phyloP scores from a whole-genome alignment of 2,113 vertebrate species.

The Pygoscelis adeliae region DNA sequence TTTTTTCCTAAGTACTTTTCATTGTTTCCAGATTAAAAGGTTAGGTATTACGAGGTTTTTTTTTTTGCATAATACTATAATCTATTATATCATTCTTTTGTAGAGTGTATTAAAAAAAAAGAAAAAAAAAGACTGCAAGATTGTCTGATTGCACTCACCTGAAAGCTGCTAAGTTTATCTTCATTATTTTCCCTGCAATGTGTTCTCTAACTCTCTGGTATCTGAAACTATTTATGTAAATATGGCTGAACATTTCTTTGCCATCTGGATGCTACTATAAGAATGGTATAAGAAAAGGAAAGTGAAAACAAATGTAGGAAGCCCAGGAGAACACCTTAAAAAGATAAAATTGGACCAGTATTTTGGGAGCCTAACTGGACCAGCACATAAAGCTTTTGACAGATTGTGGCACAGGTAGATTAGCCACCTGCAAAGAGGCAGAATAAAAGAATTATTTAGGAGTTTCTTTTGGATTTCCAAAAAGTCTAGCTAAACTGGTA shows the following conservation, averaged over 20 bases:
- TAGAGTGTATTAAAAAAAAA: background rate
- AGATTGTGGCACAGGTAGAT: background rate
- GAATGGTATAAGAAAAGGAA: background rate
- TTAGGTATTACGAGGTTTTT: background rate
- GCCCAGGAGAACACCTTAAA: background rate
- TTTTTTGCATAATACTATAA: background rate
- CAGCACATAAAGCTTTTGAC: background rate
- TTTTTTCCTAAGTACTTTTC: background rate
- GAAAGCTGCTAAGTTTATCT: background rate
- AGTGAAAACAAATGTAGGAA: background rate
- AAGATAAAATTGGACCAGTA: background rate
- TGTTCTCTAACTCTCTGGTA: background rate
- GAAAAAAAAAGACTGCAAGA: background rate
- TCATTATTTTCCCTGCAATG: background rate
- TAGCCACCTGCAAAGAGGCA: background rate
- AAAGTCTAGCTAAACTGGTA: background rate
- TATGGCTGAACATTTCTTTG: background rate
- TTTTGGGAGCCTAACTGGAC: background rate
- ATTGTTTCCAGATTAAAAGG: background rate
- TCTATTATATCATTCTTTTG: background rate
- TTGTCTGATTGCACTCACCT: background rate
- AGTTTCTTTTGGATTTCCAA: background rate
- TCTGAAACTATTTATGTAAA: conserved; percentile 10
- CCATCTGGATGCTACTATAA: background rate
- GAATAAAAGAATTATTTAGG: background rate